A percentile compares a stretch with the other conserved stretches of the same genome.
These are phyloP conservation scores for Ataeniobius toweri DNA, from an alignment of 2,797 vertebrate genomes.

Conservation along the genomic window DNA sequence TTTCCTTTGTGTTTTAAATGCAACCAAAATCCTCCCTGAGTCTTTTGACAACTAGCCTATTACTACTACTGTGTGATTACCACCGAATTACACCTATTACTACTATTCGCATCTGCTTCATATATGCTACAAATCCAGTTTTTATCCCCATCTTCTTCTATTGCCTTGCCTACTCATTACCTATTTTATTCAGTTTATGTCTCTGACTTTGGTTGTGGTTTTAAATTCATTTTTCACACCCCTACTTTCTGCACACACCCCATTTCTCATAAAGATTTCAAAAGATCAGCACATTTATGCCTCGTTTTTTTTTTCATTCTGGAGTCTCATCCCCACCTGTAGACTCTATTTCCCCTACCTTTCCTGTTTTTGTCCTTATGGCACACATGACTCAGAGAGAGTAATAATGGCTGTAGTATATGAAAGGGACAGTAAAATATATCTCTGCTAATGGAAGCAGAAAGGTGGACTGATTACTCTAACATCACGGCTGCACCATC, in stretches of 20 bases:
- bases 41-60: no score
- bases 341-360: slow-evolving; percentile 23
- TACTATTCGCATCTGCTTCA: no score
- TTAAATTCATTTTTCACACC: slow-evolving; percentile 46
- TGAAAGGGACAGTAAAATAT: slow-evolving; percentile 44
- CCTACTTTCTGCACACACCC: slow-evolving; percentile 34
- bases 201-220: slow-evolving; percentile 19
- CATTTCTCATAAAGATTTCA: slow-evolving; percentile 37
- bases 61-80: no score
- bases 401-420: slow-evolving; percentile 22
- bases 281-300: slow-evolving; percentile 36
- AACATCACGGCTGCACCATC: slow-evolving; percentile 14
- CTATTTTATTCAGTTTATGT: neutral
- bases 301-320: slow-evolving; percentile 23
- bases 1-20: no score
- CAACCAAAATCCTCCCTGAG: no score
- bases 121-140: no score
- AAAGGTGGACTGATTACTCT: slow-evolving; percentile 19
- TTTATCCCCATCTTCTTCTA: neutral
- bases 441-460: slow-evolving; percentile 19
- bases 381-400: slow-evolving; percentile 16
- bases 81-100: no score
- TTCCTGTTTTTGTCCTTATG: slow-evolving; percentile 9
- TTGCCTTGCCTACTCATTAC: neutral
- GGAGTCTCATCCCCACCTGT: slow-evolving; percentile 52